Conservation (phyloP, 1,140 invertebrate genomes). For the Pristionchus pacificus region DNA sequence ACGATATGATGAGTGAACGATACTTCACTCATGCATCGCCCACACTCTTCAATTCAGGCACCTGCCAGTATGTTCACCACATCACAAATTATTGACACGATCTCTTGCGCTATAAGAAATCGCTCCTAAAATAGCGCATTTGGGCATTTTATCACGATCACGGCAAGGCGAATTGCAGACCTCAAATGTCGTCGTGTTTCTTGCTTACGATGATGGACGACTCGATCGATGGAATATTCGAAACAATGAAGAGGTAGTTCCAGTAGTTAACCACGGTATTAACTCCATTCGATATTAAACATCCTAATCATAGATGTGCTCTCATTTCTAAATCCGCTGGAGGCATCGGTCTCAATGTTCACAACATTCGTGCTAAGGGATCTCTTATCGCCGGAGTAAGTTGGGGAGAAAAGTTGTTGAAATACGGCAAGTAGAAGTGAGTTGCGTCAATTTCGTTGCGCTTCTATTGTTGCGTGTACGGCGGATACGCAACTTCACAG, state of each 20-base stretch:
- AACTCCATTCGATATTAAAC: not conserved
- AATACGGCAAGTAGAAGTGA: not conserved
- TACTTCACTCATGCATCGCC: slow-evolving; percentile 96
- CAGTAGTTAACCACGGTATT: too few relatives aligned
- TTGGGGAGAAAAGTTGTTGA: slow-evolving; percentile 61
- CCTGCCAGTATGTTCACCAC: slow-evolving; percentile 66
- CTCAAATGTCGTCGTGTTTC: slow-evolving; percentile 90
- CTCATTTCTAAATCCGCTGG: slow-evolving; percentile 92
- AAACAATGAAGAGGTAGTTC: slow-evolving; percentile 78
- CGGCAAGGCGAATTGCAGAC: too few relatives aligned
- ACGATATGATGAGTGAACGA: slow-evolving; percentile 85
- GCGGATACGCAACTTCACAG: too few relatives aligned
- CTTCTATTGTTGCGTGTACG: too few relatives aligned
- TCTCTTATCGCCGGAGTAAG: slow-evolving; percentile 75
- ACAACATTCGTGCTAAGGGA: slow-evolving; percentile 85
- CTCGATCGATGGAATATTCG: slow-evolving; percentile 93
- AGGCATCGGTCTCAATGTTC: slow-evolving; percentile 92
- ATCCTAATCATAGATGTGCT: slow-evolving; percentile 66
- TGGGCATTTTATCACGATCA: too few relatives aligned
- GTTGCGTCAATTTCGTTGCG: too few relatives aligned
- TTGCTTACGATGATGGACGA: slow-evolving; percentile 89
- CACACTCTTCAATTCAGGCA: slow-evolving; percentile 89
- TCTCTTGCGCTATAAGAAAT: too few relatives aligned
- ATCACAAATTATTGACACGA: too few relatives aligned
- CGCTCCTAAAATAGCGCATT: too few relatives aligned